These are phyloP conservation scores for Hemibagrus guttatus DNA, from an alignment of 2,797 vertebrate genomes.

Conservation along the genomic window DNA sequence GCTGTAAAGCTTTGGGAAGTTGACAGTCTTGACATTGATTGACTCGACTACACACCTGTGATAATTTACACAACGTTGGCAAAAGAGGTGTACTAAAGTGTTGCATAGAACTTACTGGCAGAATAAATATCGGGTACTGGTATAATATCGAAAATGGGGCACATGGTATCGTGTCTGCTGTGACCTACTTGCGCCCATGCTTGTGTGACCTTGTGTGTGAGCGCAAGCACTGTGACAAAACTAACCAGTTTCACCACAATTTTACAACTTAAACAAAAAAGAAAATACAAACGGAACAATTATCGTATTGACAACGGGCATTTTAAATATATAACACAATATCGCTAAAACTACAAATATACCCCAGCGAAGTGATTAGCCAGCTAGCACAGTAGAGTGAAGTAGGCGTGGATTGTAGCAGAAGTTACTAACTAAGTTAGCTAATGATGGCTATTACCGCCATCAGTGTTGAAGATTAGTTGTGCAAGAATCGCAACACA, in stretches of 20 bases:
- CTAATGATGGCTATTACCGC: neutral
- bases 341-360: neutral
- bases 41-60: neutral
- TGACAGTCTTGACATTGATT: neutral
- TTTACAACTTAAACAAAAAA: neutral
- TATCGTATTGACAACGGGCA: neutral
- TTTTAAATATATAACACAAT: neutral
- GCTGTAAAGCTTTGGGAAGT: neutral
- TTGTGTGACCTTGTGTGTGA: conserved; percentile 19
- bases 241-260: neutral
- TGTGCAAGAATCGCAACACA: neutral
- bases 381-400: neutral
- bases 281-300: neutral
- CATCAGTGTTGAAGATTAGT: neutral
- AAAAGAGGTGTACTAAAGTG: neutral
- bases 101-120: neutral
- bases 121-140: too few relatives aligned
- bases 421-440: conserved; percentile 1
- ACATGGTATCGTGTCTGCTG: neutral
- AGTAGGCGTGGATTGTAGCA: neutral
- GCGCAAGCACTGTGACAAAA: neutral
- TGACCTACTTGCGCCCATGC: neutral
- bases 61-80: neutral
- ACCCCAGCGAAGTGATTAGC: neutral
- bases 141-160: neutral